Evolutionary conservation across 2,797 vertebrate genomes (phyloP).

Genomic region (Avahi laniger): DNA sequence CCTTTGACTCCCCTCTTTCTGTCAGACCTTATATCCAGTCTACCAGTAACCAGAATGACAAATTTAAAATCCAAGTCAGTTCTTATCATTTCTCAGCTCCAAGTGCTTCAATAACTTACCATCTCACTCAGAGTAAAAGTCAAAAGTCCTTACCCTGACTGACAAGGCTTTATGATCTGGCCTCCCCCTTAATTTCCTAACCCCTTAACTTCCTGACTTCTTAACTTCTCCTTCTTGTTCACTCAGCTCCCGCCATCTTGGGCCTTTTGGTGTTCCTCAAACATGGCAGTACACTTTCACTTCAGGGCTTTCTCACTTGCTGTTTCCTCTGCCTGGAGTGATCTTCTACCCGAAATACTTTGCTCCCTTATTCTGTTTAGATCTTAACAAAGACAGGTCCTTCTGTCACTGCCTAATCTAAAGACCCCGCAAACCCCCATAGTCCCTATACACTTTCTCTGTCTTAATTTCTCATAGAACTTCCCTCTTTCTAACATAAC

Average conservation of each 20-base stretch:
- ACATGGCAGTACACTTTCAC: neutral
- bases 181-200: neutral
- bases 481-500: neutral
- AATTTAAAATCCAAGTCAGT: neutral
- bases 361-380: neutral
- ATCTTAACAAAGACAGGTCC: neutral
- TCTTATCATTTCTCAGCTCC: neutral
- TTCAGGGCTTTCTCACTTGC: neutral
- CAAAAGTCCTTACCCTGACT: neutral
- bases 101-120: neutral
- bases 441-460: neutral
- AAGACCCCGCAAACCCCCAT: neutral
- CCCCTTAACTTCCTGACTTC: neutral
- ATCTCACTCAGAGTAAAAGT: neutral
- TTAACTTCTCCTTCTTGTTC: neutral
- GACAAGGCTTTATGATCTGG: too few species aligned
- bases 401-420: neutral
- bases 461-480: neutral
- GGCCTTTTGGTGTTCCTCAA: neutral
- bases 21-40: neutral
- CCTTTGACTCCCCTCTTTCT: neutral
- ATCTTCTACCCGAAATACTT: neutral
- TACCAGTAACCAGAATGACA: neutral
- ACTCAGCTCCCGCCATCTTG: rapidly evolving
- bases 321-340: neutral